These are phyloP conservation scores for Danionella cerebrum DNA, from an alignment of 2,113 vertebrate species.

Conservation along the genomic window DNA sequence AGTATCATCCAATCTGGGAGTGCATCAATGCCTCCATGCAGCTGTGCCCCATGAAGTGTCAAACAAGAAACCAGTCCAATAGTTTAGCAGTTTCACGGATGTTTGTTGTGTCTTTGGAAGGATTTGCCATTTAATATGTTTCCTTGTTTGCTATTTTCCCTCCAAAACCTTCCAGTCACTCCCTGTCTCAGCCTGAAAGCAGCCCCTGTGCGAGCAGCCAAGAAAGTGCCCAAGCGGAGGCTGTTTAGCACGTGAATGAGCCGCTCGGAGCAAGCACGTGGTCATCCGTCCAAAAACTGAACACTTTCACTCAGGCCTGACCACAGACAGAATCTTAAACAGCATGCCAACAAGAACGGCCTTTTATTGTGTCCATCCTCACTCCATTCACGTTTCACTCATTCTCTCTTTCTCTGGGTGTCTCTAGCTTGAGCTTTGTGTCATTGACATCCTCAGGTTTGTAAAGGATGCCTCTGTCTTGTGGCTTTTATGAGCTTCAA, in stretches of 20 bases:
- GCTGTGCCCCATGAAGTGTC: too few species aligned
- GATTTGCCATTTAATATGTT: constrained; percentile 47
- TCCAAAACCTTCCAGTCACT: constrained; percentile 55
- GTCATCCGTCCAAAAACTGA: constrained; percentile 72
- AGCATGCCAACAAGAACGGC: constrained; percentile 61
- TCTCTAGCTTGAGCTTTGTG: neutral
- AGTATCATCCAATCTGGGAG: too few species aligned
- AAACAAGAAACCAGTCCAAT: too few species aligned
- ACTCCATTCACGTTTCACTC: constrained; percentile 35
- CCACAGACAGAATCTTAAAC: constrained; percentile 70
- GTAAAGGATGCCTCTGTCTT: too few species aligned
- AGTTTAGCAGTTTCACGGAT: constrained; percentile 47
- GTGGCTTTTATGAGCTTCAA: neutral
- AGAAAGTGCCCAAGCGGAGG: constrained; percentile 75
- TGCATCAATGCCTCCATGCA: too few species aligned
- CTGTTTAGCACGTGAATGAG: constrained; percentile 74
- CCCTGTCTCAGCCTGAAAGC: constrained; percentile 69
- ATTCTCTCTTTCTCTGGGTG: constrained; percentile 11
- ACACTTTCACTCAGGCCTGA: constrained; percentile 57
- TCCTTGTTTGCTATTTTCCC: constrained; percentile 21
- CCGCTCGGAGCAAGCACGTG: constrained; percentile 59
- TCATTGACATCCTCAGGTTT: neutral
- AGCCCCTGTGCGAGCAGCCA: constrained; percentile 72
- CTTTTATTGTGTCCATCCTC: constrained; percentile 29
- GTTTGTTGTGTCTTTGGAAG: constrained; percentile 44